Conservation (phyloP, 2,797 vertebrate genomes). For the Cetoscarus ocellatus region DNA sequence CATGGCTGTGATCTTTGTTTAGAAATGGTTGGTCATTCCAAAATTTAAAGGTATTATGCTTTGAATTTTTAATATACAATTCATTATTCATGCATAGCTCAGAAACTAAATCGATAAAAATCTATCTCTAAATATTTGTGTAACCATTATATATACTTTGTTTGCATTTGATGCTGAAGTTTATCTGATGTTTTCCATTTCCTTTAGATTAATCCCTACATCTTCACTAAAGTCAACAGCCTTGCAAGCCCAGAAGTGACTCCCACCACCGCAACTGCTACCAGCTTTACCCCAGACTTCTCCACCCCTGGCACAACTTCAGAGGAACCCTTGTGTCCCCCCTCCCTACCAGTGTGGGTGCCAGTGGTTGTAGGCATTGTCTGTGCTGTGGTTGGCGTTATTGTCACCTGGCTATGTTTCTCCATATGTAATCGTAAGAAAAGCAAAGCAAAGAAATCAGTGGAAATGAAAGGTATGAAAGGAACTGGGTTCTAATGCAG, state of each 20-base stretch:
- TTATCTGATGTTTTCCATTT: constrained; percentile 32
- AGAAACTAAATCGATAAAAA: no score
- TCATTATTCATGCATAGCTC: no score
- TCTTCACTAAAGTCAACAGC: constrained; percentile 89
- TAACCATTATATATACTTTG: no score
- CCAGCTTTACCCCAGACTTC: background rate
- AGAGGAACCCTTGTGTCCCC: constrained; percentile 26
- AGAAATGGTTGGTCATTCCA: no score
- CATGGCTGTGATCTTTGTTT: no score
- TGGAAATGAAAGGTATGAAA: constrained; percentile 32
- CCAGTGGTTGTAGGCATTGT: constrained; percentile 78
- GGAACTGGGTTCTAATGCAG: constrained; percentile 62
- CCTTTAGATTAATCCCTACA: constrained; percentile 86
- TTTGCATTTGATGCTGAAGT: background rate
- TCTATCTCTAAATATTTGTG: no score
- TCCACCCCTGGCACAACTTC: background rate
- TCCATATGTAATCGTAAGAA: constrained; percentile 6
- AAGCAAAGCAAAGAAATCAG: constrained; percentile 1
- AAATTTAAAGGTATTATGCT: no score
- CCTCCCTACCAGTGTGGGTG: constrained; percentile 82
- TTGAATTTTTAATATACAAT: no score
- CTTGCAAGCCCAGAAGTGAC: constrained; percentile 22
- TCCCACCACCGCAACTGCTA: constrained; percentile 2
- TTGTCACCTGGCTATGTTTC: constrained; percentile 58
- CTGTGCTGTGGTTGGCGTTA: constrained; percentile 78